These are phyloP conservation scores for Chionoecetes opilio DNA, from an alignment of 1,140 invertebrate species.

Conservation along the genomic window DNA sequence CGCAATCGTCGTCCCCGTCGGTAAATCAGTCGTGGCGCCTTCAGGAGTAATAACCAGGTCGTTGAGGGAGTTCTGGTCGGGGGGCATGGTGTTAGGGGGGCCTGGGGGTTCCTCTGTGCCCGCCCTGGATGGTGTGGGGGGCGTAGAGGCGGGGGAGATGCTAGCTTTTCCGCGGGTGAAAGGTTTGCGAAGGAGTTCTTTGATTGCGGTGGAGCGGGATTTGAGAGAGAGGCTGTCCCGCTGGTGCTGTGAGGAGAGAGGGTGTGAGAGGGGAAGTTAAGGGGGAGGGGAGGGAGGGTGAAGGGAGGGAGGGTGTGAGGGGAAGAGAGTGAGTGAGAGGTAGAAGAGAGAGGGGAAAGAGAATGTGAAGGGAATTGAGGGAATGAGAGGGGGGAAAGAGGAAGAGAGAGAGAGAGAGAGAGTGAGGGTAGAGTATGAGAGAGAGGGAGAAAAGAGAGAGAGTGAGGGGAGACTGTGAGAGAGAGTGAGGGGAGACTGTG, in stretches of 20 bases:
- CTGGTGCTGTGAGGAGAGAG: slow-evolving; percentile 51
- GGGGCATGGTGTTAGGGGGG: neutral
- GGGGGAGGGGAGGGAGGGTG: neutral
- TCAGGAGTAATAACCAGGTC: neutral
- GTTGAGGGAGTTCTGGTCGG: slow-evolving; percentile 38
- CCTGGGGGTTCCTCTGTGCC: slow-evolving; percentile 72
- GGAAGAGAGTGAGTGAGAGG: neutral
- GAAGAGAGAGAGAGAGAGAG: neutral
- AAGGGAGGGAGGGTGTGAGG: neutral
- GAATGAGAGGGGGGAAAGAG: neutral
- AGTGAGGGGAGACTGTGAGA: neutral
- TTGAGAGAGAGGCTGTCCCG: slow-evolving; percentile 78
- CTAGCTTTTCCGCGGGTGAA: slow-evolving; percentile 72
- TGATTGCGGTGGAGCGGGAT: slow-evolving; percentile 79
- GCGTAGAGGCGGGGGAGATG: slow-evolving; percentile 78
- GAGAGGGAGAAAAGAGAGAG: neutral
- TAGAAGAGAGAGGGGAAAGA: neutral
- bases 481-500: no score
- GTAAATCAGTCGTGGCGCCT: neutral
- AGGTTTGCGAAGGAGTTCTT: slow-evolving; percentile 79
- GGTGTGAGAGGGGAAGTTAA: no score
- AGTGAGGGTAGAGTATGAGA: neutral
- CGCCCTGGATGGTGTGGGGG: slow-evolving; percentile 77
- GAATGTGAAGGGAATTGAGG: neutral
- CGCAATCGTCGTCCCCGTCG: neutral